Conservation (phyloP, 2,888 invertebrate genomes). For the Agrochola litura region DNA sequence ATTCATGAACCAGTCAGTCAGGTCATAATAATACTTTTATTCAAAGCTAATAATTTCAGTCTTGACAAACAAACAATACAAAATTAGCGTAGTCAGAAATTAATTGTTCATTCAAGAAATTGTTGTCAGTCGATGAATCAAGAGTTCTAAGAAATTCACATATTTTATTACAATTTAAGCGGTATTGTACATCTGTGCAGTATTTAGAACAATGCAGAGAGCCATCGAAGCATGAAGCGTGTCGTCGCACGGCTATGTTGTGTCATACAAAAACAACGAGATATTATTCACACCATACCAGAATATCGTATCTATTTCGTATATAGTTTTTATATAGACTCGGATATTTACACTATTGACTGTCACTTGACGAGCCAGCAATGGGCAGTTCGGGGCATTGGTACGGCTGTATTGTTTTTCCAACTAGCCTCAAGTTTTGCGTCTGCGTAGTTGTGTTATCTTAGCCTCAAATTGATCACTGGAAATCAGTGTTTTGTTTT, state of each 20-base stretch:
- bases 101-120: conserved; percentile 43
- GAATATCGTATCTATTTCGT: conserved; percentile 7
- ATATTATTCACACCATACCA: conserved; percentile 51
- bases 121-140: conserved; percentile 58
- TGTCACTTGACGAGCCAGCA: conserved; percentile 22
- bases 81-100: not conserved
- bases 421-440: not conserved
- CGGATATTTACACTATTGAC: conserved; percentile 12
- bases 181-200: conserved; percentile 54
- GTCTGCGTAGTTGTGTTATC: not conserved
- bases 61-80: conserved; percentile 15
- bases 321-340: conserved; percentile 12
- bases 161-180: conserved; percentile 47
- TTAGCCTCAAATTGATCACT: not conserved
- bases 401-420: not conserved
- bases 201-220: conserved; percentile 64
- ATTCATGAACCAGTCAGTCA: not conserved
- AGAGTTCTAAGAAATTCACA: conserved; percentile 41
- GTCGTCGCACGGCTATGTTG: conserved; percentile 69
- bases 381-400: conserved; percentile 5
- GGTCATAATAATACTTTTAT: not conserved
- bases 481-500: not conserved
- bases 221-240: conserved; percentile 71
- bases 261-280: conserved; percentile 68
- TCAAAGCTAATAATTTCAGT: not conserved